phyloP scores from a whole-genome alignment of 2,797 vertebrate species.

The Catostomus latipinnis region DNA sequence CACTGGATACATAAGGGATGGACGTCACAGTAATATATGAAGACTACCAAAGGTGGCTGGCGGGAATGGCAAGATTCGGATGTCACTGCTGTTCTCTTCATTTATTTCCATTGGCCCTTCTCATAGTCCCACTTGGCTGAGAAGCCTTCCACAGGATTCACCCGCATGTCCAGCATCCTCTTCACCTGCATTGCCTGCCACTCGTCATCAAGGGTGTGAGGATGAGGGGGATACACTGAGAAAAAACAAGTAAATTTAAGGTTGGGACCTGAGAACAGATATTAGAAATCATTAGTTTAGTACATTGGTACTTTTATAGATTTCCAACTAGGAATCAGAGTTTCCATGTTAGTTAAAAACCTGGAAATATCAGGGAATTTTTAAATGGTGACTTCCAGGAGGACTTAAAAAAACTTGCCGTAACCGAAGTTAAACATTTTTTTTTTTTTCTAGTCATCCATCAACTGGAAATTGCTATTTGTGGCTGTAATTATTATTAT shows the following conservation, averaged over 20 bases:
- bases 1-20: not conserved
- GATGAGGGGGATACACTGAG: conserved; percentile 78
- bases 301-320: no score
- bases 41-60: not conserved
- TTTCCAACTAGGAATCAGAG: no score
- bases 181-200: conserved; percentile 81
- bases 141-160: conserved; percentile 82
- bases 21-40: conserved; percentile 1
- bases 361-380: no score
- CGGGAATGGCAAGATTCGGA: not conserved
- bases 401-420: no score
- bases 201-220: conserved; percentile 76
- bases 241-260: not conserved
- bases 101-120: conserved; percentile 87
- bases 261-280: no score
- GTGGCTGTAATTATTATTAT: no score
- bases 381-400: no score
- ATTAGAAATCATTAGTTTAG: no score
- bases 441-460: no score
- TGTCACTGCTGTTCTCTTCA: not conserved
- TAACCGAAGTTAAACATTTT: no score
- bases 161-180: conserved; percentile 85
- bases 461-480: no score
- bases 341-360: no score
- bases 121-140: conserved; percentile 85